Evolutionary conservation across 2,888 invertebrate species (phyloP).

Genomic region (Cantharis flavilabris): DNA sequence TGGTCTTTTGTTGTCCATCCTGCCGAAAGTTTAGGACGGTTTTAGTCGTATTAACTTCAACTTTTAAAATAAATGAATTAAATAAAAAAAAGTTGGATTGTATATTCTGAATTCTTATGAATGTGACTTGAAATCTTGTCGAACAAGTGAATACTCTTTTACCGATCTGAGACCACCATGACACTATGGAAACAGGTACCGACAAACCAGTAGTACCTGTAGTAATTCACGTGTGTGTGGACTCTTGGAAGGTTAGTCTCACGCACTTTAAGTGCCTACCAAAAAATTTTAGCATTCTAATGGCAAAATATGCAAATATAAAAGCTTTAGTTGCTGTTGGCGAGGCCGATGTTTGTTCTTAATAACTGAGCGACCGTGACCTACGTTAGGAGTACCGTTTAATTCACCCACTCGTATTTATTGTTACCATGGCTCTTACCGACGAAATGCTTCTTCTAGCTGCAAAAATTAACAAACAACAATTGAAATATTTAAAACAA

Average conservation of each 20-base stretch:
- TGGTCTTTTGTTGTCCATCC: not conserved
- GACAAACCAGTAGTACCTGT: not conserved
- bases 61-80: not conserved
- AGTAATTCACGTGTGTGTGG: not conserved
- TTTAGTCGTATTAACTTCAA: not conserved
- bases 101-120: too few relatives aligned
- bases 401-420: constrained; percentile 4
- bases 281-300: not conserved
- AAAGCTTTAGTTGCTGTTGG: constrained; percentile 4
- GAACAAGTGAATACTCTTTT: not conserved
- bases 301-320: not conserved
- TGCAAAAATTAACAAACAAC: not conserved
- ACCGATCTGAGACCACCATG: not conserved
- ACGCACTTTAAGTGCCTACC: not conserved
- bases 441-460: not conserved
- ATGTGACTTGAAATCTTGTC: not conserved
- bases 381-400: constrained; percentile 21
- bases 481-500: not conserved
- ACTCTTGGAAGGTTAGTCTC: not conserved
- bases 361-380: constrained; percentile 20
- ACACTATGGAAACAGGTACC: not conserved
- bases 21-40: not conserved
- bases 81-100: not conserved
- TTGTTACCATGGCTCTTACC: not conserved
- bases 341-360: constrained; percentile 27